These are phyloP conservation scores for Cheumatopsyche charites DNA, from an alignment of 1,140 invertebrate species.

Conservation along the genomic window DNA sequence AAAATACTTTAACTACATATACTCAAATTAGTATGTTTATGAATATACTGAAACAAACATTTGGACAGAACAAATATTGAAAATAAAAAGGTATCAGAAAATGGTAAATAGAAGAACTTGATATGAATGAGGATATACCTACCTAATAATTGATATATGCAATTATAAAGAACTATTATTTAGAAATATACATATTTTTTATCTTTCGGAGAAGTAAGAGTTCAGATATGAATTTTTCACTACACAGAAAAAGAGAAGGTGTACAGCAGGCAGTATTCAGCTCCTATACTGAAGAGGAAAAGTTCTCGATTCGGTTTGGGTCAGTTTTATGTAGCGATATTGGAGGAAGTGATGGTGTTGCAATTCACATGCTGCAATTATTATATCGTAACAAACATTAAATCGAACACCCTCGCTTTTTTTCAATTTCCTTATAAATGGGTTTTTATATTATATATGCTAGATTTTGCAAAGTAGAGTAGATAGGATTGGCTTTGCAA, in stretches of 20 bases:
- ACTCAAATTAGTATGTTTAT: no score
- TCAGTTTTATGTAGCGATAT: constrained; percentile 72
- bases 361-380: neutral
- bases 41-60: no score
- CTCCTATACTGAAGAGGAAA: constrained; percentile 88
- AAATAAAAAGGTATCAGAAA: no score
- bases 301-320: constrained; percentile 89
- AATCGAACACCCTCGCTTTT: neutral
- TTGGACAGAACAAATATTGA: no score
- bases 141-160: no score
- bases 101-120: no score
- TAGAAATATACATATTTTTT: no score
- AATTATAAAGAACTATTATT: no score
- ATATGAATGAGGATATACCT: no score
- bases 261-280: constrained; percentile 87
- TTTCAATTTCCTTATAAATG: neutral
- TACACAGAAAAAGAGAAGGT: constrained; percentile 84
- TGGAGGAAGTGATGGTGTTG: neutral
- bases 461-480: constrained; percentile 7
- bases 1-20: no score
- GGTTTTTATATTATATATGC: constrained; percentile 1
- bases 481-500: constrained; percentile 9
- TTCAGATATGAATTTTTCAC: neutral
- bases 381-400: no score
- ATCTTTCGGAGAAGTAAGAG: no score